These are phyloP conservation scores for Danio rerio DNA, from an alignment of 2,113 vertebrate species.

Conservation along the genomic window DNA sequence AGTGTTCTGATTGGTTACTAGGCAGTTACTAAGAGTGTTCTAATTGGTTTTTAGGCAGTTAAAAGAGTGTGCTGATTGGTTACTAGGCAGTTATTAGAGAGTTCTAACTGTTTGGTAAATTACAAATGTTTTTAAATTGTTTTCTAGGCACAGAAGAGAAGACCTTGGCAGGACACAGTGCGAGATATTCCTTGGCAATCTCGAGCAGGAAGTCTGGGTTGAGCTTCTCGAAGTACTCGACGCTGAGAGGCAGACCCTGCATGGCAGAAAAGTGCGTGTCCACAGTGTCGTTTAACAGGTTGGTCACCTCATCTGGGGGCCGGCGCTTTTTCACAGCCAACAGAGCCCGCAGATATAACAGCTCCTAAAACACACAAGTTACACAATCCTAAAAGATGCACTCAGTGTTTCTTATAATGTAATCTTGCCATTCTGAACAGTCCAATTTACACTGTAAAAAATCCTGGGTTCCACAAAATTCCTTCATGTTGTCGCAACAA, in stretches of 20 bases:
- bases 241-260: slow-evolving; percentile 87
- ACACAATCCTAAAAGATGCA: not conserved
- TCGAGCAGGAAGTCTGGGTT: slow-evolving; percentile 96
- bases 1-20: too few species aligned
- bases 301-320: slow-evolving; percentile 83
- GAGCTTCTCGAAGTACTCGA: slow-evolving; percentile 93
- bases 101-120: too few species aligned
- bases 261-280: slow-evolving; percentile 91
- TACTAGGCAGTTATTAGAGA: too few species aligned
- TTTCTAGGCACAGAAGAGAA: not conserved
- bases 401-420: too few species aligned
- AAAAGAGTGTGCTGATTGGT: too few species aligned
- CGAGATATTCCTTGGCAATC: slow-evolving; percentile 88
- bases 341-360: slow-evolving; percentile 85
- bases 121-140: too few species aligned
- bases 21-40: too few species aligned
- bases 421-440: too few species aligned
- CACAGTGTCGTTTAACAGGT: slow-evolving; percentile 88
- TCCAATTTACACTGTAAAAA: too few species aligned
- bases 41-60: too few species aligned
- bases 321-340: slow-evolving; percentile 84
- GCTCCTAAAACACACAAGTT: slow-evolving; percentile 77
- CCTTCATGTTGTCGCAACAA: too few species aligned
- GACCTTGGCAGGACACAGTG: slow-evolving; percentile 89
- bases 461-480: too few species aligned